Conservation (phyloP, 2,113 vertebrate species). For the Labrus mixtus region DNA sequence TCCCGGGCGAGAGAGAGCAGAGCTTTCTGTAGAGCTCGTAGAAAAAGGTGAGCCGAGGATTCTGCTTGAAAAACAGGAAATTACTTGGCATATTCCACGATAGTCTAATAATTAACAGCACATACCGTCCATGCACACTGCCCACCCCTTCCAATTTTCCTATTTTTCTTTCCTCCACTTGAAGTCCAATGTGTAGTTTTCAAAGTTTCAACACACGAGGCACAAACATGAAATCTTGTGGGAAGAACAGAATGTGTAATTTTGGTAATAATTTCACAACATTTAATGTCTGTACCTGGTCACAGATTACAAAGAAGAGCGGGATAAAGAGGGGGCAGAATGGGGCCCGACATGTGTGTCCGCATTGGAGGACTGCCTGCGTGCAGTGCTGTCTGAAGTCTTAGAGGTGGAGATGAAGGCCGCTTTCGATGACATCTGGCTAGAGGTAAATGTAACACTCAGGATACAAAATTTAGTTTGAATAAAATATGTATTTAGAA, state of each 20-base stretch:
- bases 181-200: neutral
- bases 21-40: conserved; percentile 3
- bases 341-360: conserved; percentile 76
- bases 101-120: conserved; percentile 10
- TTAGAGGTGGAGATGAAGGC: conserved; percentile 94
- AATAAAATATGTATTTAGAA: too few species aligned
- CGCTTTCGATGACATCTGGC: conserved; percentile 89
- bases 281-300: neutral
- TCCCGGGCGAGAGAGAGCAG: neutral
- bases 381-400: conserved; percentile 87
- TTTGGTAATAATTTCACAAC: neutral
- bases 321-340: neutral
- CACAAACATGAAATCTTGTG: neutral
- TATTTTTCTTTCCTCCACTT: conserved; percentile 23
- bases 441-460: conserved; percentile 90
- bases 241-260: neutral
- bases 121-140: conserved; percentile 16
- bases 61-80: conserved; percentile 48
- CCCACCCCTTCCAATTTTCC: neutral
- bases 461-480: too few species aligned
- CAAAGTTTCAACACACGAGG: neutral
- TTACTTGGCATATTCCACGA: conserved; percentile 19
- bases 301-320: conserved; percentile 35
- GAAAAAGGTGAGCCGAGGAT: conserved; percentile 62
- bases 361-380: conserved; percentile 87